A percentile compares a stretch with the other conserved stretches of the same genome.
These are phyloP conservation scores for Oreochromis grahami DNA, from an alignment of 2,797 vertebrate genomes.

Conservation along the genomic window DNA sequence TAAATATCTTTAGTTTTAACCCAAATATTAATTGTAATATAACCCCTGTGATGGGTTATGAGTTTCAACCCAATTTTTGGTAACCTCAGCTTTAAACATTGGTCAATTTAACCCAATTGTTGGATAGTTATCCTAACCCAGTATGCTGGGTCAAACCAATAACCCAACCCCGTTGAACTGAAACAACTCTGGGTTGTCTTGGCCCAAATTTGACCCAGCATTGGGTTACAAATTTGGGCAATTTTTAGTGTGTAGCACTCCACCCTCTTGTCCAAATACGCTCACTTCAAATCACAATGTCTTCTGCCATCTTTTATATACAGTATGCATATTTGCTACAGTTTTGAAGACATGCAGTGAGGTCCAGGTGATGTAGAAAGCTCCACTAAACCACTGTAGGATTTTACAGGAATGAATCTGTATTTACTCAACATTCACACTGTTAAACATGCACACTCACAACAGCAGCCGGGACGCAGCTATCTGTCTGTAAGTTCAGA, in stretches of 20 bases:
- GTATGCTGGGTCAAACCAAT: not conserved
- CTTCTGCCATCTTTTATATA: not conserved
- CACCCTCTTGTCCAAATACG: not conserved
- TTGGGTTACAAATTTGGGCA: not conserved
- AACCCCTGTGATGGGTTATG: not conserved
- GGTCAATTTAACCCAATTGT: not conserved
- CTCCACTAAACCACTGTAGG: not conserved
- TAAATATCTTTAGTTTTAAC: not conserved
- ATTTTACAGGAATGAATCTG: not conserved
- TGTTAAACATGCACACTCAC: not conserved
- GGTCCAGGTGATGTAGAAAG: not conserved
- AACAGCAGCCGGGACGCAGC: not conserved
- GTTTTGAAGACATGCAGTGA: not conserved
- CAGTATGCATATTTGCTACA: not conserved
- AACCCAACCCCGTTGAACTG: not conserved
- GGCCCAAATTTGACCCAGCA: not conserved
- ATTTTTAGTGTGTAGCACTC: not conserved
- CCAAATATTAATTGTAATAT: not conserved
- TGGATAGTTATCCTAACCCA: not conserved
- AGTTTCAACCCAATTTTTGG: not conserved
- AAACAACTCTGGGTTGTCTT: not conserved
- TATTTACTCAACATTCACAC: not conserved
- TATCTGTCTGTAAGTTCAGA: not conserved
- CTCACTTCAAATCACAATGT: not conserved
- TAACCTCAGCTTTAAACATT: not conserved